A percentile compares a stretch with the other conserved stretches of the same genome.
Evolutionary conservation across 2,888 invertebrate genomes (phyloP).

Genomic region (Ectemnius continuus): DNA sequence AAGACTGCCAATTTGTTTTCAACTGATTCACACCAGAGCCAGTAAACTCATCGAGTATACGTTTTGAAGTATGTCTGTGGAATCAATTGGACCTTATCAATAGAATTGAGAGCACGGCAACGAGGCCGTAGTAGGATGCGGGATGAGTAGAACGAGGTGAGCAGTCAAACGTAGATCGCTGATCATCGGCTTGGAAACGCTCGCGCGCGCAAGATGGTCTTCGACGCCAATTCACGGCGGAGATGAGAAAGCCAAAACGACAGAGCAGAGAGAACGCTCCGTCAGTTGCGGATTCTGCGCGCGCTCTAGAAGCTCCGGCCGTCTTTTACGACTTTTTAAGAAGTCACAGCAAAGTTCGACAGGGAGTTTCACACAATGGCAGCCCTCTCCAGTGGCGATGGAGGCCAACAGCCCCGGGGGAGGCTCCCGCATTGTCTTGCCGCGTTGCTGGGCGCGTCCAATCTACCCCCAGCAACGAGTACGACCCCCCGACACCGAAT

Average conservation of each 20-base stretch:
- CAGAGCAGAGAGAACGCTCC: conserved; percentile 54
- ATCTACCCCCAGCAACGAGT: conserved; percentile 24
- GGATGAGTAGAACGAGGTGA: conserved; percentile 34
- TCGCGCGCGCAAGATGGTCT: conserved; percentile 54
- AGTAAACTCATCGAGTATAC: too few species aligned
- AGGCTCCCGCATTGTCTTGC: conserved; percentile 69
- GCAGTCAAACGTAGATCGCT: background rate
- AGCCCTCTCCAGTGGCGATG: conserved; percentile 44
- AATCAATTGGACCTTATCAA: conserved; percentile 1
- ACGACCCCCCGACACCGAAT: conserved; percentile 30
- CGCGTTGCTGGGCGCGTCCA: conserved; percentile 42
- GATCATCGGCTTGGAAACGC: conserved; percentile 39
- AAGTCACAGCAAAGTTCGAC: conserved; percentile 71
- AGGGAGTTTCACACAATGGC: conserved; percentile 70
- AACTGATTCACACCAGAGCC: too few species aligned
- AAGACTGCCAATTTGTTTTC: too few species aligned
- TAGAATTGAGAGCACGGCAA: conserved; percentile 20
- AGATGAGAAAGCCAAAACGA: conserved; percentile 26
- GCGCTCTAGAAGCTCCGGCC: conserved; percentile 50
- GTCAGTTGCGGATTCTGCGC: conserved; percentile 48
- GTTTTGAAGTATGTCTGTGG: background rate
- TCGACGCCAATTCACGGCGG: conserved; percentile 61
- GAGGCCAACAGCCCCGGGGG: conserved; percentile 44
- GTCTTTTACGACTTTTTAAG: conserved; percentile 71
- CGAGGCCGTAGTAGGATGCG: conserved; percentile 1